These are phyloP conservation scores for Holothuria glaberrima DNA, from an alignment of 35 echinoderm and acorn worm genomes.

Conservation along the genomic window DNA sequence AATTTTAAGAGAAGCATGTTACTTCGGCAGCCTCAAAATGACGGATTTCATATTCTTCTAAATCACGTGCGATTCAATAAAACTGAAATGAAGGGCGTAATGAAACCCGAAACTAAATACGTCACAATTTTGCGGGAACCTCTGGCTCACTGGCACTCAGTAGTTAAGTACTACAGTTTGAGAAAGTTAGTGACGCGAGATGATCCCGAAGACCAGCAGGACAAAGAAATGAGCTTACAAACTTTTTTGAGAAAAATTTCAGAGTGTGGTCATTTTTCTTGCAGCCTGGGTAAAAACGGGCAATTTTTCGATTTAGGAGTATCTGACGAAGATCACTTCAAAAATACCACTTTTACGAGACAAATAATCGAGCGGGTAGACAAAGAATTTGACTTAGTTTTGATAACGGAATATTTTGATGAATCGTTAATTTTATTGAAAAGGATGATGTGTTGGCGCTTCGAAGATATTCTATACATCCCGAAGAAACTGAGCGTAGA, in stretches of 20 bases:
- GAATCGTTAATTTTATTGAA: constrained; percentile 75
- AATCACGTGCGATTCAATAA: constrained; percentile 46
- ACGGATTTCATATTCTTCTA: constrained; percentile 25
- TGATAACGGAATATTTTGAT: constrained; percentile 76
- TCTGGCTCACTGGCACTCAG: constrained; percentile 5
- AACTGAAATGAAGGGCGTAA: constrained; percentile 13
- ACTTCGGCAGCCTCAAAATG: background rate
- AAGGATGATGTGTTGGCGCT: constrained; percentile 70
- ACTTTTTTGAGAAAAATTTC: too few species aligned
- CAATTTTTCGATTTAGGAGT: constrained; percentile 51
- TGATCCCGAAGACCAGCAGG: background rate
- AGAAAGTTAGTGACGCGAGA: background rate
- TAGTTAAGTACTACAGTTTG: constrained; percentile 2
- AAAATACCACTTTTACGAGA: constrained; percentile 45
- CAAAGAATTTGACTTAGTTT: constrained; percentile 59
- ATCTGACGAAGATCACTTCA: constrained; percentile 1
- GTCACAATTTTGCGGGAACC: constrained; percentile 49
- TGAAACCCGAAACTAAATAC: constrained; percentile 44
- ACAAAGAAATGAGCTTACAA: too few species aligned
- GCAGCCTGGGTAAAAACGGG: constrained; percentile 35
- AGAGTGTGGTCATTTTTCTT: background rate
- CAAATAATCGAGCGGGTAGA: constrained; percentile 7
- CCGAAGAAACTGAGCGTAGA: constrained; percentile 19
- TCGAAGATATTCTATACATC: constrained; percentile 71
- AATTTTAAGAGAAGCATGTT: constrained; percentile 7